Conservation (phyloP, 2,113 vertebrate species). For the Tragelaphus buxtoni region DNA sequence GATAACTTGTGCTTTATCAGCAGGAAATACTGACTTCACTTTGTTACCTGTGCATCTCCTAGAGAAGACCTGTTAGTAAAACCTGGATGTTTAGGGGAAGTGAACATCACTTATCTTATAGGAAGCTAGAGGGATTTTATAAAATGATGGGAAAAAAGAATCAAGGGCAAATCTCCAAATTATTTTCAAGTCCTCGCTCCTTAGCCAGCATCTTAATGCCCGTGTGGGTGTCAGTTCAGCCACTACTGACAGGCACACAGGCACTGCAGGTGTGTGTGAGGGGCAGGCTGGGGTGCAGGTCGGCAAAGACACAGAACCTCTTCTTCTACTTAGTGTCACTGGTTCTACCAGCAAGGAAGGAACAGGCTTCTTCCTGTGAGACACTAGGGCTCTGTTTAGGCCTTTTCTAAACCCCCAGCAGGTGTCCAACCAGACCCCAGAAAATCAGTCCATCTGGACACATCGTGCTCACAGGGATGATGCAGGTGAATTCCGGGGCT, state of each 20-base stretch:
- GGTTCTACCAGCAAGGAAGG: background rate
- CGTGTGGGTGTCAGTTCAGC: background rate
- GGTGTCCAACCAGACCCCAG: background rate
- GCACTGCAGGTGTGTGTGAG: background rate
- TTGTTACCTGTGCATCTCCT: background rate
- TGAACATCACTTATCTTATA: background rate
- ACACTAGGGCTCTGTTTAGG: background rate
- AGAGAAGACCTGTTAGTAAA: background rate
- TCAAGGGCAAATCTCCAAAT: background rate
- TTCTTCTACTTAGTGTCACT: background rate
- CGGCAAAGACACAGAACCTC: background rate
- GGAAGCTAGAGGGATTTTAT: background rate
- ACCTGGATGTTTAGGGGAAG: background rate
- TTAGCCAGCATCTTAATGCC: background rate
- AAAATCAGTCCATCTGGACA: background rate
- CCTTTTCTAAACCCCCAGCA: background rate
- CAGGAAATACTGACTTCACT: background rate
- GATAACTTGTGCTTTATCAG: background rate
- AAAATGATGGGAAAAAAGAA: too few species aligned
- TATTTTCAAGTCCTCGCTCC: background rate
- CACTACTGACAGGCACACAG: background rate
- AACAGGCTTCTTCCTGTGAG: too few species aligned
- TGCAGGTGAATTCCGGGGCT: too few species aligned
- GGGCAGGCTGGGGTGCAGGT: fast-evolving
- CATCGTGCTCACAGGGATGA: background rate